Percentiles rank a stretch among this genome's conserved stretches.
Conservation (phyloP, 2,888 invertebrate species). For the Ischnura elegans region DNA sequence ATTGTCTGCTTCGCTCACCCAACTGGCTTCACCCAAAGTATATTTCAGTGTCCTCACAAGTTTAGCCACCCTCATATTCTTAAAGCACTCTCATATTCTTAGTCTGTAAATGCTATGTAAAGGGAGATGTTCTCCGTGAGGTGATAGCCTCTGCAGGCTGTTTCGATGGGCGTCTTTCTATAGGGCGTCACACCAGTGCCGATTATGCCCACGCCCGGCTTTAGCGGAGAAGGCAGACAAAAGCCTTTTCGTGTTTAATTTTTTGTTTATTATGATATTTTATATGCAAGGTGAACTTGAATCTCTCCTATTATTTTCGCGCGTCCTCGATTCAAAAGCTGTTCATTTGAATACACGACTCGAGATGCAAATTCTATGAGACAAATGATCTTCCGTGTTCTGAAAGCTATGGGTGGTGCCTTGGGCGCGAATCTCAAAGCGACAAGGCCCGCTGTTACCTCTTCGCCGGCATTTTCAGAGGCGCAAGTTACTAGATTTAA, state of each 20-base stretch:
- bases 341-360: not conserved
- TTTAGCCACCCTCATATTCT: too few relatives aligned
- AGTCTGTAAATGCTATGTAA: not conserved
- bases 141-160: not conserved
- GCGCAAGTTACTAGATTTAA: not conserved
- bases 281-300: not conserved
- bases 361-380: not conserved
- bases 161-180: too few relatives aligned
- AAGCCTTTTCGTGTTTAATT: not conserved
- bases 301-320: not conserved
- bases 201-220: not conserved
- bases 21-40: too few relatives aligned
- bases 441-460: not conserved
- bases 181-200: not conserved
- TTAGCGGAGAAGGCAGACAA: not conserved
- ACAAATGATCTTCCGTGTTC: not conserved
- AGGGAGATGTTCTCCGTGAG: not conserved
- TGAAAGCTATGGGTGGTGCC: not conserved
- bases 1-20: too few relatives aligned
- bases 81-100: too few relatives aligned
- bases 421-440: not conserved
- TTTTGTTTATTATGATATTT: not conserved
- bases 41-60: too few relatives aligned
- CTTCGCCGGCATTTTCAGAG: not conserved
- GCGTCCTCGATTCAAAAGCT: not conserved